A percentile compares a stretch with the other conserved stretches of the same genome.
Conservation (phyloP, 2,888 invertebrate species). For the Leucoma salicis region DNA sequence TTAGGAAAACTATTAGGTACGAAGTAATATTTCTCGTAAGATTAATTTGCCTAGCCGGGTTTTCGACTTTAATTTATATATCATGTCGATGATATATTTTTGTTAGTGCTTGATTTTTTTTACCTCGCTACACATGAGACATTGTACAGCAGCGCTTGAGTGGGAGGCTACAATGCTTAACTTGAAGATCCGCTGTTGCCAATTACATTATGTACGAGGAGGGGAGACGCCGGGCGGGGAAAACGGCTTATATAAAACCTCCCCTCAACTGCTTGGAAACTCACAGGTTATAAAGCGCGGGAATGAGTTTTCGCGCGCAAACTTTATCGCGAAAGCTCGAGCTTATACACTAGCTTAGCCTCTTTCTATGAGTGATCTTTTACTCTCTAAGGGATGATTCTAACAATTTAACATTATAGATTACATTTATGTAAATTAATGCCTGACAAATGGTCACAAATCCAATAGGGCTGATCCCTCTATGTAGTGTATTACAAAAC, state of each 20-base stretch:
- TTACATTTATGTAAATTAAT: too few species aligned
- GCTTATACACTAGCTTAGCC: constrained; percentile 55
- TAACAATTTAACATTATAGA: constrained; percentile 21
- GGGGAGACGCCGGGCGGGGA: constrained; percentile 32
- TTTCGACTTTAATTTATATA: too few species aligned
- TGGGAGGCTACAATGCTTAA: constrained; percentile 53
- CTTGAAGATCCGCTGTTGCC: constrained; percentile 44
- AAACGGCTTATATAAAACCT: constrained; percentile 50
- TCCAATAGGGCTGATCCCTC: too few species aligned
- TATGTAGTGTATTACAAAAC: too few species aligned
- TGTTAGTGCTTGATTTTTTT: too few species aligned
- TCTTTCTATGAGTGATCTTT: constrained; percentile 42
- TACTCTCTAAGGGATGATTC: constrained; percentile 31
- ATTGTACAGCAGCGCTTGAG: constrained; percentile 44
- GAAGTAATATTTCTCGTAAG: too few species aligned
- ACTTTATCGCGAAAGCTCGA: constrained; percentile 63
- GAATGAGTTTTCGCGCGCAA: constrained; percentile 76
- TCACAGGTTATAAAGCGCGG: constrained; percentile 72
- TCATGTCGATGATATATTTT: too few species aligned
- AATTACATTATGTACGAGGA: constrained; percentile 62
- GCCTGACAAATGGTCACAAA: too few species aligned
- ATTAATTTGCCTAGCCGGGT: too few species aligned
- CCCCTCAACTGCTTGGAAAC: constrained; percentile 53
- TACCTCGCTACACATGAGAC: constrained; percentile 18
- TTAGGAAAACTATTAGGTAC: too few species aligned